These are phyloP conservation scores for Chionis minor DNA, from an alignment of 2,113 vertebrate genomes.

Conservation along the genomic window DNA sequence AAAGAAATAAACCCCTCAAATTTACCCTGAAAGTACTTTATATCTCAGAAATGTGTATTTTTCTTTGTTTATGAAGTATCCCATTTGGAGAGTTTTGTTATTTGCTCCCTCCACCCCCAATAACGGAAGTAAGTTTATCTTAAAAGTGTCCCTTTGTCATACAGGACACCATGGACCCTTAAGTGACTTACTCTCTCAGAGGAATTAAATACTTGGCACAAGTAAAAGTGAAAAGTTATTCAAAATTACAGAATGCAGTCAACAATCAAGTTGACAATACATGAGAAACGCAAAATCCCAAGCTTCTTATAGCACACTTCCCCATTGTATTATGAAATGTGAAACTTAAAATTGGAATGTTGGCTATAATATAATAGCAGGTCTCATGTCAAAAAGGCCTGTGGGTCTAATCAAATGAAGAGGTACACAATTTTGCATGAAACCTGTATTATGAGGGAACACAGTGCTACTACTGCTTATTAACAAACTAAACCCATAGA, in stretches of 20 bases:
- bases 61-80: not conserved
- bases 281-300: not conserved
- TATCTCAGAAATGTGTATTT: not conserved
- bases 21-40: not conserved
- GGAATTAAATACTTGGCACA: not conserved
- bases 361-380: not conserved
- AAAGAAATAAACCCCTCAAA: not conserved
- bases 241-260: not conserved
- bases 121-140: not conserved
- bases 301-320: not conserved
- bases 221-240: not conserved
- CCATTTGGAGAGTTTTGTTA: not conserved
- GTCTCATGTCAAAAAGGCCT: not conserved
- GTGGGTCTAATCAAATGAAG: not conserved
- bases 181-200: not conserved
- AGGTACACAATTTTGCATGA: not conserved
- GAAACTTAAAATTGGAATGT: not conserved
- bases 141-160: not conserved
- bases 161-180: not conserved
- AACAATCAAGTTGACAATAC: not conserved
- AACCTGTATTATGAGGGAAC: not conserved
- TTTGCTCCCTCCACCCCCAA: not conserved
- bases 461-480: not conserved
- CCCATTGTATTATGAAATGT: not conserved
- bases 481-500: not conserved